Percentiles rank a stretch among this genome's conserved stretches.
These are phyloP conservation scores for Phoxinus dragarum DNA, from an alignment of 2,797 vertebrate species.

Conservation along the genomic window DNA sequence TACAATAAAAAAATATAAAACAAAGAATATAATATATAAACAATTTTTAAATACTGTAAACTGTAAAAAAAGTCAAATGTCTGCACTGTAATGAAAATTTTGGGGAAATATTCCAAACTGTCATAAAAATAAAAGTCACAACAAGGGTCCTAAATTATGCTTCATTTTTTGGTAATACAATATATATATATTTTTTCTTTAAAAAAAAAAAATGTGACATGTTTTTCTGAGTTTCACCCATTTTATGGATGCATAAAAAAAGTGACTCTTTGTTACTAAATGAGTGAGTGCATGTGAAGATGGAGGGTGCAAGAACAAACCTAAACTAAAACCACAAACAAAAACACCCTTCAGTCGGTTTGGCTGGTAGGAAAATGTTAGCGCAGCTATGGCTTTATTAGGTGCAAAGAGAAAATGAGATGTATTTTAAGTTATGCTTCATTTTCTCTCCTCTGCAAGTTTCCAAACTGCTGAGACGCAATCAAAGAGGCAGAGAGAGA, in stretches of 20 bases:
- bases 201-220: background rate
- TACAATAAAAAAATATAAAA: background rate
- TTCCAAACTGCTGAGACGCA: constrained; percentile 54
- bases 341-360: constrained; percentile 53
- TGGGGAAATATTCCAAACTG: background rate
- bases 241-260: constrained; percentile 27
- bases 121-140: no score
- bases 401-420: constrained; percentile 61
- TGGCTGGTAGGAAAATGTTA: constrained; percentile 54
- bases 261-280: constrained; percentile 9
- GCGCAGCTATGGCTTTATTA: constrained; percentile 49
- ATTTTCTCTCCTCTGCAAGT: constrained; percentile 40
- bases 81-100: background rate
- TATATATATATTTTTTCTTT: background rate
- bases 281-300: constrained; percentile 21
- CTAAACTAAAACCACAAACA: constrained; percentile 61
- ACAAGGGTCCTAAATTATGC: background rate
- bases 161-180: background rate
- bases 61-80: background rate
- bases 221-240: constrained; percentile 11
- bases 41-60: background rate
- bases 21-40: background rate
- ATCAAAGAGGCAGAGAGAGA: constrained; percentile 64
- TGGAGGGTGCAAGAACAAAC: constrained; percentile 60
- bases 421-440: constrained; percentile 52